Evolutionary conservation across 2,888 invertebrate genomes (phyloP), one percentile per base, ranked within the genome.

Genomic region (Ellobium chinense): DNA sequence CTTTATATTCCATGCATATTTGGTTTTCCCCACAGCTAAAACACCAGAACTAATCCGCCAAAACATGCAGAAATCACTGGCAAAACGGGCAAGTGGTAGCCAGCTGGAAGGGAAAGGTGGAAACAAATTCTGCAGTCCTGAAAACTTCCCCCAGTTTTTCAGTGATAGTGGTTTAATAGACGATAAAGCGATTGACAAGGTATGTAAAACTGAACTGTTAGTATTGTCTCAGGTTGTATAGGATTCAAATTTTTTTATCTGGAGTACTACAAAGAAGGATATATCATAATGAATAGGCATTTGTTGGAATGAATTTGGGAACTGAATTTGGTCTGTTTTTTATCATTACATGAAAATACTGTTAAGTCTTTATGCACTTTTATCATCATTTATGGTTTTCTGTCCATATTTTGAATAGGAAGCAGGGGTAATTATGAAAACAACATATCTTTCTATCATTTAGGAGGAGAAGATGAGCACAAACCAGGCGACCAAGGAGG

Each of bases 401-500:
- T n/a, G n/a, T n/a, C n/a, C n/a, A n/a, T n/a, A n/a, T n/a, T n/a
- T n/a, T n/a, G n/a, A n/a, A n/a, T n/a, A n/a, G n/a, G n/a, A n/a
- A n/a, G n/a, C n/a, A n/a, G n/a, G n/a, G n/a, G n/a, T n/a, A n/a
- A n/a, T n/a, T n/a, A n/a, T n/a, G n/a, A n/a, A n/a, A n/a, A n/a
- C n/a, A n/a, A n/a, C n/a, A n/a, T n/a, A n/a, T n/a, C n/a, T n/a
- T n/a, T n/a, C n/a, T n/a, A n/a, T n/a, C n/a, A n/a, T n/a, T n/a
- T 46, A 75, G 75, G 75, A 75, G 1, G 65, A 63, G 12, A 46
- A 24, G n/a, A 3, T 65, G 46, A 56, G 65, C 24, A 2, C 34
- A 54, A 65, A 54, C 65, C 75, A 75, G 18, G 62, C 86, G n/a
- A 91, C 91, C 54, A 88, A 90, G 69, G 93, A 95, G 86, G 95